Evolutionary conservation across 2,888 invertebrate genomes (phyloP), one percentile per base, ranked within the genome.

Genomic region (Lochmaea capreae): DNA sequence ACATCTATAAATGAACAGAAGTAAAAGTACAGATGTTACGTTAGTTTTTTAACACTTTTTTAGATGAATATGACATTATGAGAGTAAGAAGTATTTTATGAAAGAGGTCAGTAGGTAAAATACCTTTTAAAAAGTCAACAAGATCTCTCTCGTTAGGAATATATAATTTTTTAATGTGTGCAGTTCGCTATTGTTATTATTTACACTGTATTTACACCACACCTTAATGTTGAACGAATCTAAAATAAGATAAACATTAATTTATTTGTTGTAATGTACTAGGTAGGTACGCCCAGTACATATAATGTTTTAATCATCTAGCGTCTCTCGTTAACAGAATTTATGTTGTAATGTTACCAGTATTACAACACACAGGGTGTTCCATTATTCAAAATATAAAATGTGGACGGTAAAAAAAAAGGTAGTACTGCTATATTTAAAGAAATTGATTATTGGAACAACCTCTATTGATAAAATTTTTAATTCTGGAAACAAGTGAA

Each of bases 91-190:
- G 62, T 63, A 16, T 63, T 16, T 18, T 11, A 65, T 33, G 33
- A 75, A 72, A 69, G 75, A 75, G 75, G 75, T 75, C 68, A 75
- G 57, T 75, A 69, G 75, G 75, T 68, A 75, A 74, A 75, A 69
- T 75, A 72, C 72, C 75, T 65, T 72, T 72, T 54, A 65, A 69
- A 75, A 68, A 63, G 16, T 65, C 65, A 71, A 74, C 72, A 73
- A 68, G 57, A 68, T 71, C 71, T 71, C 71, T 71, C 71, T 65
- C 49, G 61, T 68, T 68, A 68, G 59, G 52, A 68, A 68, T 16
- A 68, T 52, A 43, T 65, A 65, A 22, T 12, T 65, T 71, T 54
- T 62, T 65, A 65, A 65, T 71, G 42, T 65, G 42, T 43, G 42
- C 61, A 43, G 62, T 58, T 65, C 43, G 42, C 54, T 11, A 65